Evolutionary conservation across 2,113 vertebrate species (phyloP), one percentile per base, ranked within the genome.

Genomic region (Salvelinus alpinus): DNA sequence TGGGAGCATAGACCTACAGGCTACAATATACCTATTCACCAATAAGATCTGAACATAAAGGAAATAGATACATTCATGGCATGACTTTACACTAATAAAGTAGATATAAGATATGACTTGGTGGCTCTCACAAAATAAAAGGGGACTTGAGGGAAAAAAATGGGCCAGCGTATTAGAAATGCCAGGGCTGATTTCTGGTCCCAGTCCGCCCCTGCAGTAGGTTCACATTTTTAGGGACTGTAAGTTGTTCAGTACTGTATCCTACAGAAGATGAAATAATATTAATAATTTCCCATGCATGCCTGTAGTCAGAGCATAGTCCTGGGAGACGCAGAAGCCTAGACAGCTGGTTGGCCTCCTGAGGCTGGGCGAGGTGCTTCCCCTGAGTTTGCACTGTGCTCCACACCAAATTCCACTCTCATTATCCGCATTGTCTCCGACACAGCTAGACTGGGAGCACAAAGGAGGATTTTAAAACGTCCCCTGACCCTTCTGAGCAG

Each of bases 371-470:
- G 81, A 86, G 82, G 78, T 86, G 77, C 77, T 78, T 87, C 77
- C 78, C 79, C 24, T 60, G 74, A 75, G 64, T 71, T 59, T 7
- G 60, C 34, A 57, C 38, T 44, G 72, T 64, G 31, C 70, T 64
- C 76, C 13, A 4, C 44, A 9, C 71, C 80, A 89, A 85, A 89
- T 86, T 89, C 87, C 79, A 84, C 38, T 44, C 87, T 88, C 83
- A 86, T 91, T 90, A 91, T 85, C 76, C 69, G 73, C 82, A 84
- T 84, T 83, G 85, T 89, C 82, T 86, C 78, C 12, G 1, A 78
- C 24, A 67, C 80, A 69, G 51, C 51, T 54, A 54, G 88, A 80
- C 78, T 77, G 20, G 38, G 62, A 90, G 79, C 83, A 88, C 83
- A 88, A 85, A 90, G 80, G 72, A 83, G 78, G 77, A 78, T 87